Percentiles rank a stretch among this genome's conserved stretches.
Conservation (phyloP, 2,888 invertebrate genomes). For the Hydraecia micacea region DNA sequence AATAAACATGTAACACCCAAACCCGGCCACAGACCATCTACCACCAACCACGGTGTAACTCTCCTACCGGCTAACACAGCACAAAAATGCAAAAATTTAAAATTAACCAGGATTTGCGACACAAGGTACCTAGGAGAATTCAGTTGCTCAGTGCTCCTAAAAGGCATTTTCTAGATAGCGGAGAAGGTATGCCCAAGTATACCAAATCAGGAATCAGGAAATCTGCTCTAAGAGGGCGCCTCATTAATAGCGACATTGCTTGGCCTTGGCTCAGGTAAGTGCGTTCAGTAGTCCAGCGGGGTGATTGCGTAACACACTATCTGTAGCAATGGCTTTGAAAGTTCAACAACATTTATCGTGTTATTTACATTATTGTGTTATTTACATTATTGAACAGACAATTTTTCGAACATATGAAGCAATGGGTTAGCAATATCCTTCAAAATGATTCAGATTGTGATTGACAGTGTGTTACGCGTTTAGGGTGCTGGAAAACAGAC, state of each 20-base stretch:
- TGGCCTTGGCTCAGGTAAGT: conserved; percentile 84
- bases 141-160: conserved; percentile 79
- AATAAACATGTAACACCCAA: conserved; percentile 42
- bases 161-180: conserved; percentile 72
- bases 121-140: conserved; percentile 78
- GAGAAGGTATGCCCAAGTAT: conserved; percentile 78
- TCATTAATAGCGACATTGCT: conserved; percentile 77
- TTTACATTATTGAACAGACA: background rate
- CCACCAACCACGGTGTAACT: conserved; percentile 19
- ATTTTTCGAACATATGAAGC: background rate
- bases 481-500: background rate
- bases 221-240: conserved; percentile 76
- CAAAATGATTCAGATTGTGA: too few relatives aligned
- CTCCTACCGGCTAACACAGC: conserved; percentile 72
- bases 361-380: background rate
- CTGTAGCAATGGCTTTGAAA: background rate
- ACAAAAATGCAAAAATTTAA: conserved; percentile 70
- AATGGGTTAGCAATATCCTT: background rate
- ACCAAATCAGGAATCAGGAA: conserved; percentile 76
- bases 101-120: conserved; percentile 55
- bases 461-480: too few relatives aligned
- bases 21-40: conserved; percentile 4
- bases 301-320: background rate
- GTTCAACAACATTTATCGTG: background rate
- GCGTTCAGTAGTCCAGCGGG: background rate